Base-by-base conservation (phyloP, 2,797 vertebrate genomes). In the Ptychadena robeensis region DNA sequence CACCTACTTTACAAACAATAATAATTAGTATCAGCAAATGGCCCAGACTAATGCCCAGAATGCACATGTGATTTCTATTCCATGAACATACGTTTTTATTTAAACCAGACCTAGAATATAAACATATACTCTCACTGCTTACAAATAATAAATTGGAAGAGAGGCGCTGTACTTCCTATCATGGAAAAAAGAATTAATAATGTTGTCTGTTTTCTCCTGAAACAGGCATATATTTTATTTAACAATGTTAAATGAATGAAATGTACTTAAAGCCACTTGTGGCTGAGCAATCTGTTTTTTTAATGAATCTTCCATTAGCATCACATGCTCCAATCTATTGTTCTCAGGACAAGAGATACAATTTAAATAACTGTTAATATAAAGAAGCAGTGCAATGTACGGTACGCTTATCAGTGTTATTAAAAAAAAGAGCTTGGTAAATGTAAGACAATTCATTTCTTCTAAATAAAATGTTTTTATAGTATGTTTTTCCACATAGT, bases 21-120 rank as follows among this genome's bases (percentile, higher is more conserved):
- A 92, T 92, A 94, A 94, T 94, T 94, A 94, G 92, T 88, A 91
- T 93, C 90, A 93, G 93, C 91, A 92, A 95, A 94, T 91, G 88
- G 90, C 86, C 87, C 90, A 87, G 91, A 88, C 90, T 91, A 90
- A 90, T 93, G 91, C 91, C 89, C 81, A 91, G 89, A 87, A 90
- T 90, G 90, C 89, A 89, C 93, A 94, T 92, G 87, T 94, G 94
- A 95, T 92, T 93, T 90, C 88, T 88, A 93, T 94, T 94, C 90
- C 92, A 87, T 90, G 89, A 90, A 91, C 92, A 92, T 90, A 89
- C 91, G 91, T 83, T 89, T 93, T 92, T 91, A 93, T 93, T 93
- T 89, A 93, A 93, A 94, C 90, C 93, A 95, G 94, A 93, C 70
- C 88, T 87, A 81, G 87, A 89, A 89, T 89, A 87, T 87, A 89